Conservation (phyloP, 2,888 invertebrate species). For the Acanthosoma haemorrhoidale region DNA sequence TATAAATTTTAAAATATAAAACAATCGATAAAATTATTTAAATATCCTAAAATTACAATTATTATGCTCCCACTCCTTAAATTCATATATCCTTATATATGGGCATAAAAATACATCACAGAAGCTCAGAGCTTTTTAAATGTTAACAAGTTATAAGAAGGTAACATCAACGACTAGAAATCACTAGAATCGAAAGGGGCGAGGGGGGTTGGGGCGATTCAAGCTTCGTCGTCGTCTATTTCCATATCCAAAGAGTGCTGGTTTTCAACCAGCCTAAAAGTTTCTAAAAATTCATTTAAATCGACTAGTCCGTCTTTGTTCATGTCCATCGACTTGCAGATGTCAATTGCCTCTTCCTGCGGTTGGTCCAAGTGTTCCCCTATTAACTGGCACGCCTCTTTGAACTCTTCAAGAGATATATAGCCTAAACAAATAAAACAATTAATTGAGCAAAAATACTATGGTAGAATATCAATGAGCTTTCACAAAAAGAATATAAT, state of each 20-base stretch:
- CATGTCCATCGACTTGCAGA: constrained; percentile 85
- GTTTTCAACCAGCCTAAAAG: constrained; percentile 75
- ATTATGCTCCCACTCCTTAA: constrained; percentile 1
- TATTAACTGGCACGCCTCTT: constrained; percentile 81
- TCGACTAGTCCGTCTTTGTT: constrained; percentile 90
- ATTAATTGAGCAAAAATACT: neutral
- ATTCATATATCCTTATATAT: constrained; percentile 2
- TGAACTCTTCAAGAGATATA: constrained; percentile 86
- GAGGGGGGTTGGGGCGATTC: no score
- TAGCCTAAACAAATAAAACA: constrained; percentile 54
- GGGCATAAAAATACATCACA: constrained; percentile 19
- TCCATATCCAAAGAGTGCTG: constrained; percentile 35
- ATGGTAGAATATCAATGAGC: no score
- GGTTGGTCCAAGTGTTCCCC: constrained; percentile 76
- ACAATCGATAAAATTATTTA: neutral
- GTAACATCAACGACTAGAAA: neutral
- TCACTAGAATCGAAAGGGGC: neutral
- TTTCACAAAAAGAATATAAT: no score
- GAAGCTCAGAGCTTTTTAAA: constrained; percentile 20
- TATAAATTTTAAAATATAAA: constrained; percentile 10
- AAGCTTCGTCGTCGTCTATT: constrained; percentile 37
- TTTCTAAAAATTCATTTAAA: constrained; percentile 89
- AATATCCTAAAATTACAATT: neutral
- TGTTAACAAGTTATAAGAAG: neutral
- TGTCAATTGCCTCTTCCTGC: constrained; percentile 73